Evolutionary conservation across 1,140 invertebrate genomes (phyloP), one percentile per base, ranked within the genome.

Genomic region (Phymastichus coffea): DNA sequence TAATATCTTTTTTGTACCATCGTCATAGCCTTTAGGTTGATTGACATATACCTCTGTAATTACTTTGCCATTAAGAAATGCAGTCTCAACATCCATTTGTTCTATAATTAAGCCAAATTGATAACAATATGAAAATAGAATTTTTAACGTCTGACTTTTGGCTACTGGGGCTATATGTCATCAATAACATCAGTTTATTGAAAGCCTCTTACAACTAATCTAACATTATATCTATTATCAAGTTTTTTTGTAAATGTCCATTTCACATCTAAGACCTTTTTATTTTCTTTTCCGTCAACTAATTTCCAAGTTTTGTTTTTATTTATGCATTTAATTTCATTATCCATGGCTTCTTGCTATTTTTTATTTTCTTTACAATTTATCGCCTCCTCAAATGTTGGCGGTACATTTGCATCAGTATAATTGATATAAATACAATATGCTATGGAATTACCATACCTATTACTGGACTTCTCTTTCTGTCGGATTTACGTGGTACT

Each of bases 21-120:
- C 14, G 8, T 47, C 23, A n/a, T 47, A 47, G 12, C 44, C 25
- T n/a, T n/a, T n/a, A n/a, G n/a, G n/a, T n/a, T n/a, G n/a, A n/a
- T n/a, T n/a, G n/a, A n/a, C n/a, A n/a, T 47, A 47, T 14, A 47
- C 44, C n/a, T 47, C 23, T 6, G 44, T 26, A 12, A n/a, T 47
- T 26, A 47, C 26, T 19, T 47, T 8, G 8, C 44, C 44, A 47
- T 47, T 47, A n/a, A 47, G n/a, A 47, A 47, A 26, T n/a, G n/a
- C n/a, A n/a, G n/a, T n/a, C n/a, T n/a, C n/a, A n/a, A n/a, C n/a
- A n/a, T n/a, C n/a, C n/a, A 20, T 20, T 25, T 15, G 44, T 26
- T 26, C 14, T 2, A 2, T 26, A 20, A 47, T 47, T 17, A 20
- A 47, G 25, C 28, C 17, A 47, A 2, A 25, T n/a, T 14, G 28